These are phyloP conservation scores for Pyralis farinalis DNA, from an alignment of 2,888 invertebrate species.

Conservation along the genomic window DNA sequence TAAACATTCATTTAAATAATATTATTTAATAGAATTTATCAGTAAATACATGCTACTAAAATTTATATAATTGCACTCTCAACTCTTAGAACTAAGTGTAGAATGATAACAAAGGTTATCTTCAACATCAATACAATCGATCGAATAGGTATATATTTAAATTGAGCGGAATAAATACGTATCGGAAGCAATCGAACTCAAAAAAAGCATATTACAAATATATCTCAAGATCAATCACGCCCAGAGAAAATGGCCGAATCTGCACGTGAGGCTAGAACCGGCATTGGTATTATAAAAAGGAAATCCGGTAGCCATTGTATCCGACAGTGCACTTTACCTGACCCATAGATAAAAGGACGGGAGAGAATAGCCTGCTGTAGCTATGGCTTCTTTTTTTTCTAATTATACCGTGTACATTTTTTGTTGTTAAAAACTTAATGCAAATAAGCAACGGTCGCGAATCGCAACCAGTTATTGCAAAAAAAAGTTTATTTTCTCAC, in stretches of 20 bases:
- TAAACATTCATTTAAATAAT: no score
- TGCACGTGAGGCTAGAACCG: conserved; percentile 76
- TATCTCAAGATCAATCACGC: conserved; percentile 79
- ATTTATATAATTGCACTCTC: no score
- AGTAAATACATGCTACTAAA: no score
- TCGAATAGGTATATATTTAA: background rate
- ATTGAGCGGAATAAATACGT: conserved; percentile 24
- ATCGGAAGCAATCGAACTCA: conserved; percentile 44
- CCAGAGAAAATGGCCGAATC: conserved; percentile 70
- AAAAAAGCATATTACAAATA: conserved; percentile 51
- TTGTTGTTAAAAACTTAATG: conserved; percentile 47
- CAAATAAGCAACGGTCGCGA: conserved; percentile 69
- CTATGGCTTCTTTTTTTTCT: conserved; percentile 51
- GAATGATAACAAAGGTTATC: no score
- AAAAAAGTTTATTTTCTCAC: conserved; percentile 77
- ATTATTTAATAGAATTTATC: no score
- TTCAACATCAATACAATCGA: no score
- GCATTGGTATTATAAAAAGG: conserved; percentile 75
- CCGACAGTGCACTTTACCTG: conserved; percentile 73
- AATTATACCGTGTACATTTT: conserved; percentile 61
- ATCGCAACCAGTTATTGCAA: conserved; percentile 36
- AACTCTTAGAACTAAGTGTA: no score
- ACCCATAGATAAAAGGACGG: conserved; percentile 61
- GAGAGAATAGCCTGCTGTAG: conserved; percentile 31
- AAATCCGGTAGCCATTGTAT: conserved; percentile 75